A percentile compares a stretch with the other conserved stretches of the same genome.
These are phyloP conservation scores for Eurypyga helias DNA, from an alignment of 2,113 vertebrate genomes.

Conservation along the genomic window DNA sequence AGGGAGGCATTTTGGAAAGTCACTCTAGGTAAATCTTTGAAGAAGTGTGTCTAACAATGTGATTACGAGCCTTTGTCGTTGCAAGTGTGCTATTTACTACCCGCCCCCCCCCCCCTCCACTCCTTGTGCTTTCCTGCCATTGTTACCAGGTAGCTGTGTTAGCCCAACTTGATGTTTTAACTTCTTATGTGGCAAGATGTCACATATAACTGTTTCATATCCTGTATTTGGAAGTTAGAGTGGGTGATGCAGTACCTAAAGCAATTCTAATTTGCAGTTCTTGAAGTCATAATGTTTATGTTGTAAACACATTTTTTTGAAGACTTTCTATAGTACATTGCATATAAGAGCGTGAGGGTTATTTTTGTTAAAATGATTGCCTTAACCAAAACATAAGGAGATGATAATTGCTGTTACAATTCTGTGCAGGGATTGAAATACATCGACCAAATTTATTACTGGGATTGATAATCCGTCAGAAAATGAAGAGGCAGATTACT, in stretches of 20 bases:
- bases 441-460: slow-evolving; percentile 92
- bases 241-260: neutral
- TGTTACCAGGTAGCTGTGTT: neutral
- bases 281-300: neutral
- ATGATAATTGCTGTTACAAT: slow-evolving; percentile 47
- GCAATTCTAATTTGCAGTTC: neutral
- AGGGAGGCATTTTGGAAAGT: neutral
- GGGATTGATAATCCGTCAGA: slow-evolving; percentile 94
- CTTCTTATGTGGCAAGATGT: neutral
- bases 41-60: neutral
- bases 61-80: neutral
- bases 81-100: neutral
- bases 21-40: neutral
- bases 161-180: neutral
- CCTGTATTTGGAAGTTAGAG: neutral
- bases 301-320: neutral
- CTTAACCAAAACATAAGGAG: neutral
- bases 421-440: slow-evolving; percentile 88
- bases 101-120: too few species aligned
- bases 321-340: neutral
- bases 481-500: slow-evolving; percentile 86
- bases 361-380: neutral
- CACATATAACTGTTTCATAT: neutral
- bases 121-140: neutral
- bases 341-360: neutral